Conservation (phyloP, 2,113 vertebrate genomes). For the Chaetorhynchus papuensis region DNA sequence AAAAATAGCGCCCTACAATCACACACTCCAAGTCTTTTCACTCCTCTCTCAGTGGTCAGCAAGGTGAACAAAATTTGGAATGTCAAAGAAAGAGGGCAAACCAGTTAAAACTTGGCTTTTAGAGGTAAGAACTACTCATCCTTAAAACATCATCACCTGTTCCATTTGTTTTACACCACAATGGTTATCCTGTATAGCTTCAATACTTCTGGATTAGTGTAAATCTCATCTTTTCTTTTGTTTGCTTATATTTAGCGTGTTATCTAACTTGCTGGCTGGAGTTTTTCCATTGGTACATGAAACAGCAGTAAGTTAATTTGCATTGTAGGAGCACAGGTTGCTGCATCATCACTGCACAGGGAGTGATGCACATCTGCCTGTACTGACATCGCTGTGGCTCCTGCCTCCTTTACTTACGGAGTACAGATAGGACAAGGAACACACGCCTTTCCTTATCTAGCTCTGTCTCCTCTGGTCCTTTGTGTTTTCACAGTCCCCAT, state of each 20-base stretch:
- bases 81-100: neutral
- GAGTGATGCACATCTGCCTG: neutral
- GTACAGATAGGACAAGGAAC: neutral
- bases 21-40: neutral
- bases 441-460: neutral
- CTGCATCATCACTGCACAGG: neutral
- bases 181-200: neutral
- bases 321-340: neutral
- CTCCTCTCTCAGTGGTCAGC: neutral
- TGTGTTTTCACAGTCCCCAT: neutral
- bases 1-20: neutral
- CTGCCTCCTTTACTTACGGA: neutral
- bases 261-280: neutral
- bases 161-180: neutral
- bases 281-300: neutral
- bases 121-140: neutral
- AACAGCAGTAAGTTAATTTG: neutral
- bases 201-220: neutral
- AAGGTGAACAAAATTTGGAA: neutral
- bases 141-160: neutral
- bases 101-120: neutral
- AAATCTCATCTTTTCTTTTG: neutral
- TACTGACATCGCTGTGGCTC: neutral
- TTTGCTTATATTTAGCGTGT: neutral
- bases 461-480: neutral